phyloP scores from a whole-genome alignment of 2,888 invertebrate genomes.

The Mythimna impura region DNA sequence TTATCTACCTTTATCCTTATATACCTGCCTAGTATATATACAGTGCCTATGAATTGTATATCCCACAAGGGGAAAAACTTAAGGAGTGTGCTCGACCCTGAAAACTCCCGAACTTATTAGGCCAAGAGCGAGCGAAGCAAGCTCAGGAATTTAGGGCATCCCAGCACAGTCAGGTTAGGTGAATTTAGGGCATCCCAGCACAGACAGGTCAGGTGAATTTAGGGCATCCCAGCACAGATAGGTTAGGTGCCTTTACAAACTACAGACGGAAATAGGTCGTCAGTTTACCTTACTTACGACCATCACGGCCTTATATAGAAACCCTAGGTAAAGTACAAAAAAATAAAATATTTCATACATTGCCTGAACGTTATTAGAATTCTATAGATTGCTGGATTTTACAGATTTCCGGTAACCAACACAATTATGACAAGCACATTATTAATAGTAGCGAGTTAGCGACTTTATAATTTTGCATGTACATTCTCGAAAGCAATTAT shows the following conservation, averaged over 20 bases:
- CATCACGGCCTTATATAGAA: not conserved
- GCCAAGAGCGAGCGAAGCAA: not conserved
- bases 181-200: too few relatives aligned
- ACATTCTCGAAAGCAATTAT: constrained; percentile 21
- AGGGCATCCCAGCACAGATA: too few relatives aligned
- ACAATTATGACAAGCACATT: not conserved
- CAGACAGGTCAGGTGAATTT: too few relatives aligned
- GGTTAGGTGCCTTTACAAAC: too few relatives aligned
- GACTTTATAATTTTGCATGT: not conserved
- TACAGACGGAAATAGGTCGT: not conserved
- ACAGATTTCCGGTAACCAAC: not conserved
- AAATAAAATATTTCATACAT: not conserved
- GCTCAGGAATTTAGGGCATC: not conserved
- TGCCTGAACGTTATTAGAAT: not conserved
- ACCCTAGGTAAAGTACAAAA: not conserved
- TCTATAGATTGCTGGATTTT: too few relatives aligned
- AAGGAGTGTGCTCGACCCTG: not conserved
- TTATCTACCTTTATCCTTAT: too few relatives aligned
- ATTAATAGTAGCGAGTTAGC: not conserved
- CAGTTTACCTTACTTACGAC: not conserved
- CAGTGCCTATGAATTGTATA: too few relatives aligned
- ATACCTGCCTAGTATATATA: too few relatives aligned
- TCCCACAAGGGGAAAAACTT: too few relatives aligned
- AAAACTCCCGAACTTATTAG: not conserved
- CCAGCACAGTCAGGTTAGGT: too few relatives aligned